A percentile compares a stretch with the other conserved stretches of the same genome.
These are phyloP conservation scores for Pangasius larnaudii DNA, from an alignment of 2,797 vertebrate species.

Conservation along the genomic window DNA sequence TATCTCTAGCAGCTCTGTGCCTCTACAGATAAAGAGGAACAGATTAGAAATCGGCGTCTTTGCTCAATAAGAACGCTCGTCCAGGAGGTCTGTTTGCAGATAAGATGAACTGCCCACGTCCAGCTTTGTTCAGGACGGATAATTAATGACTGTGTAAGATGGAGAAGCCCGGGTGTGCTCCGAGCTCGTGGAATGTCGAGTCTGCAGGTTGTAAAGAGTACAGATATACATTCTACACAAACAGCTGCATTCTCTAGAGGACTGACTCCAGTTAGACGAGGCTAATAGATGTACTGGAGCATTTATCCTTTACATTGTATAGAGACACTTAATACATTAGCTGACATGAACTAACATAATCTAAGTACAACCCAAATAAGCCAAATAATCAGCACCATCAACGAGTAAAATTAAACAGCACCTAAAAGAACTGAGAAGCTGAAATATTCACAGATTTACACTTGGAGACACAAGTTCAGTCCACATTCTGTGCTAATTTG, in stretches of 20 bases:
- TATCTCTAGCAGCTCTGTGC: slow-evolving; percentile 62
- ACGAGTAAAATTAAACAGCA: background rate
- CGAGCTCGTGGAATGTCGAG: slow-evolving; percentile 12
- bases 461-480: too few relatives aligned
- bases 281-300: background rate
- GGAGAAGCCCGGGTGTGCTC: background rate
- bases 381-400: background rate
- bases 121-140: slow-evolving; percentile 45
- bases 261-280: background rate
- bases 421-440: background rate
- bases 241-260: background rate
- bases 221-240: background rate
- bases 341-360: too few relatives aligned
- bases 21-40: slow-evolving; percentile 33
- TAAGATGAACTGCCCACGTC: slow-evolving; percentile 51
- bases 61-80: slow-evolving; percentile 39
- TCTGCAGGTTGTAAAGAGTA: slow-evolving; percentile 1
- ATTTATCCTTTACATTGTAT: background rate
- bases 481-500: background rate
- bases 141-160: slow-evolving; percentile 48
- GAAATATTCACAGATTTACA: background rate
- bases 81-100: slow-evolving; percentile 36
- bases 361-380: background rate
- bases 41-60: slow-evolving; percentile 37
- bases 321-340: background rate